Evolutionary conservation across 2,113 vertebrate species (phyloP), one percentile per base, ranked within the genome.

Genomic region (Scytalopus superciliaris): DNA sequence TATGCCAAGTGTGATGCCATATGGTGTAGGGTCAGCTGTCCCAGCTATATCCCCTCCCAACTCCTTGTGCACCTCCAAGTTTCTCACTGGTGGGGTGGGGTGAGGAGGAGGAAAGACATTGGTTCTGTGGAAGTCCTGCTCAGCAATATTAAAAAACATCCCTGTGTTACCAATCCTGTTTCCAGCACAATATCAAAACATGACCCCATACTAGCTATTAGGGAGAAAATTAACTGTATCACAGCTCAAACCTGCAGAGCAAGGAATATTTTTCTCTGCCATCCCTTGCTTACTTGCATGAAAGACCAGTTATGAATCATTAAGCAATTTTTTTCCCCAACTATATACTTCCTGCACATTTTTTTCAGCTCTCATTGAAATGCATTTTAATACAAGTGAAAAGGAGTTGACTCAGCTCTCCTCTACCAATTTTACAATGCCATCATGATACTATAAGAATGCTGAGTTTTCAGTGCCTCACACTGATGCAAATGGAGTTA

Each of bases 1-100:
- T 42, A 27, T 62, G 6, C 8, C 22, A 31, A 37, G 6, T 0
- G 0, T 37, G 42, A 24, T 7, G 24, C 10, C 7, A 37, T 44
- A 21, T 39, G 10, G 8, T 57, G 28, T 64, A 28, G 22, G 3
- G 7, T 57, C 22, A 63, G 18, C 13, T 50, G 31, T 49, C 25
- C 12, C n/a, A 28, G 17, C 12, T 6, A 17, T 35, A 18, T 44
- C 4, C 14, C 47, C 31, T 64, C 49, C 19, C 27, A 37, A 28
- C 31, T 37, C 22, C 27, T 22, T 37, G 23, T 4, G 10, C 15
- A 70, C 2, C 7, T 28, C 10, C 35, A 42, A 3, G 7, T 9
- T 23, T 22, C 27, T 64, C 2, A 0, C 31, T 56, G 31, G 3
- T 33, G 35, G 4, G 19, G 7, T 44, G 40, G n/a, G 7, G 4